phyloP scores from a whole-genome alignment of 2,888 invertebrate genomes.

The Fissipunctia ypsillon region DNA sequence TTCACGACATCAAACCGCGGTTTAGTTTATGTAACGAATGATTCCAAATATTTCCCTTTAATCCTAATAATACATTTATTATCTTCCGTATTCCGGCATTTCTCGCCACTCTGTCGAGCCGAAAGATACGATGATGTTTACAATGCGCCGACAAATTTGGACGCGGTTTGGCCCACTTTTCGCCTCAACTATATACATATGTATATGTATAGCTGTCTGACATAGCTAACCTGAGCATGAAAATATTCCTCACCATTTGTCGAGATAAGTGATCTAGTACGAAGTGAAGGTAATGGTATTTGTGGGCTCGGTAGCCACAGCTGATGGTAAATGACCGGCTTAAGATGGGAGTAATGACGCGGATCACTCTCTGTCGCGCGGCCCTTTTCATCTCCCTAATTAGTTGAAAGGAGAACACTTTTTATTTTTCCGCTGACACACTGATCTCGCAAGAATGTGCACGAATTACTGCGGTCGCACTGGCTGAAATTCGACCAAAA shows the following conservation, averaged over 20 bases:
- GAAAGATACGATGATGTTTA: constrained; percentile 59
- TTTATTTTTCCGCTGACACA: constrained; percentile 63
- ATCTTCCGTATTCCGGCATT: constrained; percentile 60
- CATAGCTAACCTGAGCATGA: constrained; percentile 28
- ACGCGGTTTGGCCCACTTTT: constrained; percentile 61
- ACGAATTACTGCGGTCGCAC: constrained; percentile 24
- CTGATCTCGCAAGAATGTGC: constrained; percentile 34
- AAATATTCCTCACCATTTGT: constrained; percentile 41
- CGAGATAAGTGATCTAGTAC: constrained; percentile 39
- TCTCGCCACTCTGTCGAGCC: constrained; percentile 28
- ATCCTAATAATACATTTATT: constrained; percentile 62
- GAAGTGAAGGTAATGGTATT: constrained; percentile 59
- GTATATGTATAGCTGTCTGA: constrained; percentile 43
- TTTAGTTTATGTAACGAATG: constrained; percentile 23
- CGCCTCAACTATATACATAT: constrained; percentile 29
- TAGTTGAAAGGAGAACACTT: constrained; percentile 72
- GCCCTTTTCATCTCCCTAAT: constrained; percentile 80
- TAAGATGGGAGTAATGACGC: constrained; percentile 71
- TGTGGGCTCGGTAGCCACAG: constrained; percentile 57
- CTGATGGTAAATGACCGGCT: constrained; percentile 57
- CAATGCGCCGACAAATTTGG: constrained; percentile 65
- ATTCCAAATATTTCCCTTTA: constrained; percentile 32
- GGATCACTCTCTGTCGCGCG: constrained; percentile 74
- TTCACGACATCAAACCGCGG: constrained; percentile 26
- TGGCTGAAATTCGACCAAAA: constrained; percentile 20